Conservation (phyloP, 1,140 invertebrate species). For the Zaprionus tsacasi region DNA sequence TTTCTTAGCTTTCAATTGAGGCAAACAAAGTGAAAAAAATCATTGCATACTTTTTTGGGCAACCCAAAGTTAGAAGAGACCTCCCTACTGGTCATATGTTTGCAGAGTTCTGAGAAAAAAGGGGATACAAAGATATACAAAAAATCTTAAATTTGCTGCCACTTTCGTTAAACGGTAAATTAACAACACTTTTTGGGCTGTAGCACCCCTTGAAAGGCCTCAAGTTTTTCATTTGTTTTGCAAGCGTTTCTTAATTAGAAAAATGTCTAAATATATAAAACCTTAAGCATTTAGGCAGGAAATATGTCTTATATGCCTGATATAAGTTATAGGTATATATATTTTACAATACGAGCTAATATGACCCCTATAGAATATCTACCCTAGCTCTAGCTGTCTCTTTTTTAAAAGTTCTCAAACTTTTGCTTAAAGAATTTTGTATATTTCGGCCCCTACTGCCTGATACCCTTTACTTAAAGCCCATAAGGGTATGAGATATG, state of each 20-base stretch:
- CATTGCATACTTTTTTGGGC: conserved; percentile 36
- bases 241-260: background rate
- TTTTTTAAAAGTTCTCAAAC: background rate
- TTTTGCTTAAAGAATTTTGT: background rate
- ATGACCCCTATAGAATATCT: background rate
- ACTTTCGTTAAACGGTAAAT: conserved; percentile 7
- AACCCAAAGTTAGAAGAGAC: background rate
- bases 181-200: background rate
- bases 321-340: background rate
- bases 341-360: background rate
- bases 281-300: background rate
- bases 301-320: background rate
- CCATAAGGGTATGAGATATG: background rate
- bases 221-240: background rate
- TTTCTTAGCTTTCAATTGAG: conserved; percentile 37
- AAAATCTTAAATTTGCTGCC: background rate
- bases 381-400: background rate
- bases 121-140: background rate
- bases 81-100: conserved; percentile 1
- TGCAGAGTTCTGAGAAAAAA: background rate
- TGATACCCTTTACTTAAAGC: background rate
- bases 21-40: conserved; percentile 20
- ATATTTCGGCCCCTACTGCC: background rate
- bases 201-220: background rate
- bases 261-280: background rate